Percentiles rank a stretch among this genome's conserved stretches.
Evolutionary conservation across 30 jellyfish, hydroid and myxozoan species (phyloP).

Genomic region (Nemopilema nomurai): DNA sequence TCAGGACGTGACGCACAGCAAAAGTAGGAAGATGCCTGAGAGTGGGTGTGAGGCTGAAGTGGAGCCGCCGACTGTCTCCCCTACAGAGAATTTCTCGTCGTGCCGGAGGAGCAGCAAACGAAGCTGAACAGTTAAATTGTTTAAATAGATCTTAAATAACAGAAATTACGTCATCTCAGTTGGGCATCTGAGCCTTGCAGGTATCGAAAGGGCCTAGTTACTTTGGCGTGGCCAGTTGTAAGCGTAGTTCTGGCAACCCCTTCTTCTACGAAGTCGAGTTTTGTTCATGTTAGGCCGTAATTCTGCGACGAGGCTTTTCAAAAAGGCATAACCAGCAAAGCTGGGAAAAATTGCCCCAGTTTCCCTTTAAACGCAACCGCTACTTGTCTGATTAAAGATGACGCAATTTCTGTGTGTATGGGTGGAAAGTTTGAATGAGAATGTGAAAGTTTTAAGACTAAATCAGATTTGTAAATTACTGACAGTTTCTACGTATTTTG

Average conservation of each 20-base stretch:
- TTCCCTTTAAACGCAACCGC: too few species aligned
- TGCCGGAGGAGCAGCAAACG: background rate
- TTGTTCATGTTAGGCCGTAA: too few species aligned
- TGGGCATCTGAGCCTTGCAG: background rate
- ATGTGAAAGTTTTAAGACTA: constrained; percentile 34
- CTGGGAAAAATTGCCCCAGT: too few species aligned
- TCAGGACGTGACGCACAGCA: constrained; percentile 50
- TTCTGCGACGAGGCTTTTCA: too few species aligned
- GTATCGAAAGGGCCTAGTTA: background rate
- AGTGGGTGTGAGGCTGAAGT: constrained; percentile 46
- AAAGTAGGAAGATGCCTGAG: constrained; percentile 64
- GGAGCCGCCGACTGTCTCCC: background rate
- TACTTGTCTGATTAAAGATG: too few species aligned
- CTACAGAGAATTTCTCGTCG: background rate
- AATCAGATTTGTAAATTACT: constrained; percentile 55
- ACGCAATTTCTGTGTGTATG: constrained; percentile 31
- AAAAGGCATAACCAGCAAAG: too few species aligned
- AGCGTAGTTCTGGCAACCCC: too few species aligned
- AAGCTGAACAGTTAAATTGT: background rate
- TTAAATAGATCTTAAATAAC: background rate
- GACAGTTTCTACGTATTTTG: constrained; percentile 50
- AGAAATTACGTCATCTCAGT: background rate
- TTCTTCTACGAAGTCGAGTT: too few species aligned
- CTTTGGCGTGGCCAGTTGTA: too few species aligned
- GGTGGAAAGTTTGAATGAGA: constrained; percentile 56